phyloP scores from a whole-genome alignment of 2,797 vertebrate genomes.

The Epinephelus malabaricus region DNA sequence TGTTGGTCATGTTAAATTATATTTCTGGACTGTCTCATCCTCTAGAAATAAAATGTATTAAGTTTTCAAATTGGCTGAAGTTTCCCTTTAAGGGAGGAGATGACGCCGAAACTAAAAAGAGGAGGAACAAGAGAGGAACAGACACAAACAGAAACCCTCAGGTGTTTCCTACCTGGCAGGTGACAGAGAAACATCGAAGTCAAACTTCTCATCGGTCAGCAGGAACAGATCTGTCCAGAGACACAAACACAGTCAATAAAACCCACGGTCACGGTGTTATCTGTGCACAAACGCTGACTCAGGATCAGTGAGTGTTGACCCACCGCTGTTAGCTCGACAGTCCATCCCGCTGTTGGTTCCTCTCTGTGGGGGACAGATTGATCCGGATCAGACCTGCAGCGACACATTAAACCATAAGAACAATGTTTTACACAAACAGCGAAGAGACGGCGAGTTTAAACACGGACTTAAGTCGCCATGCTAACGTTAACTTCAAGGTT shows the following conservation, averaged over 20 bases:
- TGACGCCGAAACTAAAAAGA: too few species aligned
- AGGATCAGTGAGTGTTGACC: neutral
- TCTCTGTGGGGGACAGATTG: neutral
- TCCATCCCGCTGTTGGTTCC: constrained; percentile 60
- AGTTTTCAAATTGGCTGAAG: too few species aligned
- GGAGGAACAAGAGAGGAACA: too few species aligned
- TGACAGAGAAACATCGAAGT: constrained; percentile 87
- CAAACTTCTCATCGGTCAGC: constrained; percentile 87
- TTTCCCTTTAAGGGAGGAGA: too few species aligned
- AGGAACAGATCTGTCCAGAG: constrained; percentile 60
- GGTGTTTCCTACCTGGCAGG: constrained; percentile 80
- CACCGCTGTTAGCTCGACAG: constrained; percentile 55
- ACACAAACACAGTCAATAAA: constrained; percentile 4
- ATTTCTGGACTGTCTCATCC: too few species aligned
- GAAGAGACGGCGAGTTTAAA: neutral
- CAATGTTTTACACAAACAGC: neutral
- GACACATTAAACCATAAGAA: neutral
- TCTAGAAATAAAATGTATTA: too few species aligned
- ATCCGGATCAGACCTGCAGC: constrained; percentile 32
- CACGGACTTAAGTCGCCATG: neutral
- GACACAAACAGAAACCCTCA: neutral
- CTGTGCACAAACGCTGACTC: neutral
- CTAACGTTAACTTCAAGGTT: constrained; percentile 28
- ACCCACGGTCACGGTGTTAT: too few species aligned
- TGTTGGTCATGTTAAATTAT: too few species aligned